Evolutionary conservation across 1,140 invertebrate species (phyloP), one percentile per base, ranked within the genome.

Genomic region (Calycopis cecrops): DNA sequence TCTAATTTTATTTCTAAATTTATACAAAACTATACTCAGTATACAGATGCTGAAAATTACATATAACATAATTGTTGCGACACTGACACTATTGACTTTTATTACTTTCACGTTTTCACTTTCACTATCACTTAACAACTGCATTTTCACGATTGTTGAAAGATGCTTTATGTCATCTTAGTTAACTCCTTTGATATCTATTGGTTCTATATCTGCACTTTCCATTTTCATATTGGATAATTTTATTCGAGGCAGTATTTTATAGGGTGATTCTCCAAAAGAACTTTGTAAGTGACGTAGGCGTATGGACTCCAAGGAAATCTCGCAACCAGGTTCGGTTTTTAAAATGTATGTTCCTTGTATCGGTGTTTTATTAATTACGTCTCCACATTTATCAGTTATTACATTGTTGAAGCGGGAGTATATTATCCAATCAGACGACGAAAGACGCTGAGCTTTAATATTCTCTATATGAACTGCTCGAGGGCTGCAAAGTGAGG

Each of bases 161-260:
- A 44, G 38, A 12, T 52, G 48, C 34, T 47, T 44, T 9, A 52
- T 35, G n/a, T 58, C 49, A n/a, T 52, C 42, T 9, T 52, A 28
- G 56, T 58, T 52, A 12, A 52, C 34, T 34, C 50, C 33, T 35
- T 51, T 34, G 9, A 52, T 42, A 28, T 57, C 56, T 21, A 57
- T 17, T n/a, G 28, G 49, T 12, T 12, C 10, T 10, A 14, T 21
- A 16, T 47, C 17, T 28, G 33, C n/a, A 8, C 1, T 21, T 21
- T 47, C 6, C 10, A 33, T 57, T n/a, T 35, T 21, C 4, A 47
- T 14, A 12, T 37, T 35, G 1, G 49, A 17, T 33, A 57, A 21
- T 48, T 57, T 28, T 3, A 52, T 52, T 6, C 14, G 40, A 4
- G 38, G 51, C 18, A 14, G 42, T 28, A 53, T 33, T 9, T 52